Conservation (phyloP, 1,140 invertebrate genomes). For the Adelges cooleyi region DNA sequence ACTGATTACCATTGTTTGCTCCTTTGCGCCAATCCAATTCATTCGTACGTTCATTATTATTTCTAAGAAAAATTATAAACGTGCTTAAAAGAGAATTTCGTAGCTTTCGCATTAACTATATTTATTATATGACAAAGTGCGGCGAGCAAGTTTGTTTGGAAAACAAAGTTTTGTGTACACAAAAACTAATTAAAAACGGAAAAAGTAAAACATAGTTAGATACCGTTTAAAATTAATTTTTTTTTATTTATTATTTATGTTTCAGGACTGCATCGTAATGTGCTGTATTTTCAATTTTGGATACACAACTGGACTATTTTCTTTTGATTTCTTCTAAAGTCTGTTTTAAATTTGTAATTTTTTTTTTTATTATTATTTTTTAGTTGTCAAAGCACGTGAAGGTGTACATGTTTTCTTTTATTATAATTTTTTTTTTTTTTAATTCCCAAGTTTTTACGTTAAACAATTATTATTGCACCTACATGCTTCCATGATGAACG, state of each 20-base stretch:
- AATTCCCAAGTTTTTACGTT: not conserved
- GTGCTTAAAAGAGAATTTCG: too few species aligned
- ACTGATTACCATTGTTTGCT: too few species aligned
- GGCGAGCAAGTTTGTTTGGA: too few species aligned
- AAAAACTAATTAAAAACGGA: too few species aligned
- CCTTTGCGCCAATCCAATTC: too few species aligned
- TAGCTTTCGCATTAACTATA: too few species aligned
- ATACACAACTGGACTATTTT: not conserved
- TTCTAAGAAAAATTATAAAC: too few species aligned
- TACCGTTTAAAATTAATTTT: not conserved
- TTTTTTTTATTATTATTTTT: too few species aligned
- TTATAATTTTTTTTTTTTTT: not conserved
- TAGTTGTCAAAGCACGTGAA: not conserved
- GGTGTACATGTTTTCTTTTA: not conserved
- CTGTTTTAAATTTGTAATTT: slow-evolving; percentile 7
- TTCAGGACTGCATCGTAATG: slow-evolving; percentile 24
- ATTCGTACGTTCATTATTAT: too few species aligned
- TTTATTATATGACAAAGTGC: too few species aligned
- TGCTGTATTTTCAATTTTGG: slow-evolving; percentile 4
- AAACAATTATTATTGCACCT: slow-evolving; percentile 15
- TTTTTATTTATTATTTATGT: not conserved
- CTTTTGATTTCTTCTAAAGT: slow-evolving; percentile 7
- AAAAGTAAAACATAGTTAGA: too few species aligned
- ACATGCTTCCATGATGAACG: slow-evolving; percentile 1
- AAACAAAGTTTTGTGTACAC: too few species aligned